Evolutionary conservation across 2,888 invertebrate genomes (phyloP).

Genomic region (Julus scandinavius): DNA sequence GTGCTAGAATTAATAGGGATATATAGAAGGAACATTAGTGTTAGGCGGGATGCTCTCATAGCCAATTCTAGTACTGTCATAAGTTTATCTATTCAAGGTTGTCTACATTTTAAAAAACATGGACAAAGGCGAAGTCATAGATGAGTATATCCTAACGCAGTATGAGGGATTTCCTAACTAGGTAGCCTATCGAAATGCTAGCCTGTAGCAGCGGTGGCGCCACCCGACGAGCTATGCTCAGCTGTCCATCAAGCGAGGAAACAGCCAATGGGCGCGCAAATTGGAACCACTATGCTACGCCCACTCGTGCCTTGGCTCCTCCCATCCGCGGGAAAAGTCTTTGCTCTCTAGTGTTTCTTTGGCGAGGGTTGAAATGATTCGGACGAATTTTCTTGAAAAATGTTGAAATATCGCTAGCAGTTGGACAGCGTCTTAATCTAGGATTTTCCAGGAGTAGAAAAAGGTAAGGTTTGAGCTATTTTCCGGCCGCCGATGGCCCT

Average conservation of each 20-base stretch:
- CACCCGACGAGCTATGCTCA: background rate
- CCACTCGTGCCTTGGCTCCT: background rate
- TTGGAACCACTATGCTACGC: background rate
- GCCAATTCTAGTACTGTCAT: too few relatives aligned
- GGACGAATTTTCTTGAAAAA: background rate
- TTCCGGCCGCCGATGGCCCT: background rate
- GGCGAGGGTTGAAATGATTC: background rate
- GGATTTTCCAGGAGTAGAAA: background rate
- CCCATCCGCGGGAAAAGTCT: constrained; percentile 47
- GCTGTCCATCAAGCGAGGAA: background rate
- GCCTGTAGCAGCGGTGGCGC: background rate
- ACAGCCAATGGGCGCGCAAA: background rate
- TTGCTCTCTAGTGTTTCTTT: background rate
- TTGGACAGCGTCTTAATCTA: background rate
- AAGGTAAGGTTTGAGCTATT: background rate
- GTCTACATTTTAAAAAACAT: background rate
- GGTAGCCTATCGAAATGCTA: background rate
- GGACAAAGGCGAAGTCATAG: background rate
- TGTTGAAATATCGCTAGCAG: background rate
- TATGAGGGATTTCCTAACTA: background rate
- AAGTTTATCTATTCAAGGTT: background rate
- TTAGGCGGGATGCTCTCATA: background rate
- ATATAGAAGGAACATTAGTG: too few relatives aligned
- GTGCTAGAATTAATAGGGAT: too few relatives aligned
- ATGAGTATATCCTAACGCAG: background rate